phyloP scores from a whole-genome alignment of 2,113 vertebrate genomes.

The Genyomyrus donnyi region DNA sequence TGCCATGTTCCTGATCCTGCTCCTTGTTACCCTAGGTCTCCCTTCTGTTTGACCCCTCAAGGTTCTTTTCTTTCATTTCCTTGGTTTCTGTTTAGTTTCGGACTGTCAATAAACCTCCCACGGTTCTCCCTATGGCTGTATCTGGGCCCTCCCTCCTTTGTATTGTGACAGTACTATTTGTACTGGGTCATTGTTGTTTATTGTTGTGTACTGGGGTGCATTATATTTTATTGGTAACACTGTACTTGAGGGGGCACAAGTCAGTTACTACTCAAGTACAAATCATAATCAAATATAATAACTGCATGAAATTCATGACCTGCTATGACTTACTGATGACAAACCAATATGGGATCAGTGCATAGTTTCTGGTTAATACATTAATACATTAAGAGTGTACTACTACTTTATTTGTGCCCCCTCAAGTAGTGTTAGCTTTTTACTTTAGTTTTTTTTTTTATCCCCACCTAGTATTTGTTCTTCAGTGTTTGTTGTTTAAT shows the following conservation, averaged over 20 bases:
- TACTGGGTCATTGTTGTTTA: not conserved
- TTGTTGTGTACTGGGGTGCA: not conserved
- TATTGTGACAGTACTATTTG: not conserved
- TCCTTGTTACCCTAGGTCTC: not conserved
- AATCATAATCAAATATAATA: not conserved
- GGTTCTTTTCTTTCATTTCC: not conserved
- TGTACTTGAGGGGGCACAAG: not conserved
- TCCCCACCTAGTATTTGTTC: not conserved
- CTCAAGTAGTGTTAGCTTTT: not conserved
- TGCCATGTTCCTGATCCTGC: not conserved
- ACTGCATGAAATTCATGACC: not conserved
- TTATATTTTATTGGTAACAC: not conserved
- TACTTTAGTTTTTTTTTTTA: not conserved
- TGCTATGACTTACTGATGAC: not conserved
- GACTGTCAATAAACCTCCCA: not conserved
- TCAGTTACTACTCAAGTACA: not conserved
- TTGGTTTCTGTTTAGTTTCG: not conserved
- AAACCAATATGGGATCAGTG: not conserved
- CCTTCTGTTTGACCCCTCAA: not conserved
- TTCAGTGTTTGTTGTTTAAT: not conserved
- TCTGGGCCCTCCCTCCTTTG: not conserved
- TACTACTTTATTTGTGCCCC: not conserved
- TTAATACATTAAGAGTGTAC: not conserved
- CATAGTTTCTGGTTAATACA: not conserved
- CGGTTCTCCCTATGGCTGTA: not conserved